phyloP scores from a whole-genome alignment of 2,888 invertebrate genomes.

The Phyllotreta cruciferae region DNA sequence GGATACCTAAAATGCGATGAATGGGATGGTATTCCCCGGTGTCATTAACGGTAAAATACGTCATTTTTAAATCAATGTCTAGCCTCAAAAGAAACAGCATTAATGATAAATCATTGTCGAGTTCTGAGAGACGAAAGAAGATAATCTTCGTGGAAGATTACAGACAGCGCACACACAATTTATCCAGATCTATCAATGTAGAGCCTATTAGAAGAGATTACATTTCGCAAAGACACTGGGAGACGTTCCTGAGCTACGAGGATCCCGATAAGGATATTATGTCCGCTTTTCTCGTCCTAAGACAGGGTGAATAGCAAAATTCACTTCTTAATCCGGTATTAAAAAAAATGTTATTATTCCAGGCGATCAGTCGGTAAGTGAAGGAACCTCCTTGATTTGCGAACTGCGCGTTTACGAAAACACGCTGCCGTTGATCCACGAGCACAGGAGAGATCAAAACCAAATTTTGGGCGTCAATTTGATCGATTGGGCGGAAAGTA shows the following conservation, averaged over 20 bases:
- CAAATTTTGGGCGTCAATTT: background rate
- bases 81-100: background rate
- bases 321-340: background rate
- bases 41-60: too few relatives aligned
- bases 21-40: too few relatives aligned
- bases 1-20: too few relatives aligned
- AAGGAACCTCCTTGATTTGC: background rate
- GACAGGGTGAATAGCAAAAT: background rate
- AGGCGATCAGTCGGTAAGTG: background rate
- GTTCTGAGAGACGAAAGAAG: conserved; percentile 6
- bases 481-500: conserved; percentile 1
- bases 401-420: conserved; percentile 5
- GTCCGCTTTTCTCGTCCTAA: conserved; percentile 6
- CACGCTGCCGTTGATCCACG: background rate
- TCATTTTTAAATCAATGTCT: conserved; percentile 11
- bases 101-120: background rate
- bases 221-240: background rate
- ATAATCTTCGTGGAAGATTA: background rate
- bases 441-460: background rate
- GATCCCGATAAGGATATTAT: conserved; percentile 7
- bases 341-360: background rate
- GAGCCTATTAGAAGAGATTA: conserved; percentile 12
- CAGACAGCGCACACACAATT: background rate
- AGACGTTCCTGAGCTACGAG: conserved; percentile 8
- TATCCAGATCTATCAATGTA: background rate